Evolutionary conservation across 2,113 vertebrate species (phyloP).

Genomic region (Pipra filicauda): DNA sequence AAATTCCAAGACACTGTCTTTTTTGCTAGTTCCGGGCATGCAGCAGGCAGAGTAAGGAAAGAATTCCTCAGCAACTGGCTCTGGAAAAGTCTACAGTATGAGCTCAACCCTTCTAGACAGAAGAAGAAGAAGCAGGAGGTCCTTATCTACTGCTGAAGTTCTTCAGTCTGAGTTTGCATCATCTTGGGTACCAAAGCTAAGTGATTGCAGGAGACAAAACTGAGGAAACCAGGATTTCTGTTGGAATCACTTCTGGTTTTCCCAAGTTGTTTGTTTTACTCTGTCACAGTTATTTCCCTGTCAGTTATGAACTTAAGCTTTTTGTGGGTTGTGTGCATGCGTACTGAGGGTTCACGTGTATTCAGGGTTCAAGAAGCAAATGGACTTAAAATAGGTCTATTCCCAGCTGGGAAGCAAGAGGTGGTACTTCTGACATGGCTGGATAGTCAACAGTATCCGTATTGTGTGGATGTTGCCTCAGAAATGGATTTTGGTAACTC

Average conservation of each 20-base stretch:
- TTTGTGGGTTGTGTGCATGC: neutral
- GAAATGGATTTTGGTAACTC: neutral
- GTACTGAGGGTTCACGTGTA: neutral
- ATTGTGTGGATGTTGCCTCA: neutral
- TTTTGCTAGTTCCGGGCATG: neutral
- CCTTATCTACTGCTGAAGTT: neutral
- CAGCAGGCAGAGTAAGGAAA: neutral
- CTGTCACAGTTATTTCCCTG: neutral
- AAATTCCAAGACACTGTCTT: neutral
- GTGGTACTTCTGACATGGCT: neutral
- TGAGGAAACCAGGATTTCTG: neutral
- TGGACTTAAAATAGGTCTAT: neutral
- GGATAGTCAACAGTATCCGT: too few relatives aligned
- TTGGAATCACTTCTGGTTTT: neutral
- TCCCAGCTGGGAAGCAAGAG: neutral
- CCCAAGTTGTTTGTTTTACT: neutral
- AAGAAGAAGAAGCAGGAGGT: neutral
- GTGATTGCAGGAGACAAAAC: neutral
- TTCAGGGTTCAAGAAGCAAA: neutral
- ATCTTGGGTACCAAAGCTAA: neutral
- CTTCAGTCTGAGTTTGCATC: neutral
- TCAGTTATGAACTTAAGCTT: neutral
- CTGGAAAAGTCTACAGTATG: neutral
- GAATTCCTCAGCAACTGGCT: neutral
- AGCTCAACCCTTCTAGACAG: neutral